Evolutionary conservation across 2,113 vertebrate genomes (phyloP), one percentile per base, ranked within the genome.

Genomic region (Phainopepla nitens): DNA sequence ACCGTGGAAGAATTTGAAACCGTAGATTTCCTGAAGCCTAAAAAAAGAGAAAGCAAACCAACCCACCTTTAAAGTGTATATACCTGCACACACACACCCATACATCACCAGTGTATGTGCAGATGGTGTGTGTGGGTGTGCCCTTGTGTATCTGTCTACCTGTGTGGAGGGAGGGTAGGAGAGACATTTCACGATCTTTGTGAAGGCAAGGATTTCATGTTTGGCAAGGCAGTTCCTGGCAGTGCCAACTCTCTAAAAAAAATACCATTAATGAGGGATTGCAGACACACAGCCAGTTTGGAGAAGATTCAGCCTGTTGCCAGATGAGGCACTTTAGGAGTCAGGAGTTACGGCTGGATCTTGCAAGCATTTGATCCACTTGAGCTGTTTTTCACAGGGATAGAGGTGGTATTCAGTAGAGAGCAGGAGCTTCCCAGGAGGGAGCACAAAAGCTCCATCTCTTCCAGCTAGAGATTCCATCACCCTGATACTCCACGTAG

Each of bases 381-480:
- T 3, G 1, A 57, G 58, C 29, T 85, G 24, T 50, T 86, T 70
- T 65, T 85, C 25, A 13, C 0, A 0, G 65, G 66, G 41, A 33
- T 50, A 29, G 54, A 82, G 36, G 70, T 22, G 18, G 29, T 12
- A 27, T 56, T 36, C 33, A 50, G 29, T 4, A 3, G n/a, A 62
- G 53, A 77, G 11, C 1, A 2, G 2, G 29, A 82, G 29, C n/a
- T 71, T 24, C 22, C 22, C 6, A 6, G n/a, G 23, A 76, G 33
- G 28, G 11, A 88, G 45, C 42, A 69, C 50, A 50, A 41, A 50
- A 70, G 33, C 71, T 94, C 42, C 0, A 0, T 47, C 68, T 79
- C 75, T 93, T 94, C 68, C 64, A 92, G 56, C 56, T 36, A 61
- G 62, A 96, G 50, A 95, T 90, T 90, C 75, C 76, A 82, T 47